A percentile compares a stretch with the other conserved stretches of the same genome.
Conservation (phyloP, 2,797 vertebrate genomes). For the Pseudocheirus occidentalis region DNA sequence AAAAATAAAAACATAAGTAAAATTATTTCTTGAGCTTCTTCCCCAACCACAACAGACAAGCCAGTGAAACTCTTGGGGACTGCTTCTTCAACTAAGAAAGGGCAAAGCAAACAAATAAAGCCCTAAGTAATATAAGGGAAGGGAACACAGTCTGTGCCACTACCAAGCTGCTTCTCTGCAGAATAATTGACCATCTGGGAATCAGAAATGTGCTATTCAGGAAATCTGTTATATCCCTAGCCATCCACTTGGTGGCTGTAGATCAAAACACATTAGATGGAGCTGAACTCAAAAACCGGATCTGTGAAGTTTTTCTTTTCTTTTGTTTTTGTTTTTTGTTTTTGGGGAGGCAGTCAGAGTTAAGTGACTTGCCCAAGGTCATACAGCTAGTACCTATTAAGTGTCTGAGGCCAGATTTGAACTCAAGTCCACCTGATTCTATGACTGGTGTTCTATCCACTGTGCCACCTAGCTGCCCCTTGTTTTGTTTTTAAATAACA, state of each 20-base stretch:
- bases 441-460: too few relatives aligned
- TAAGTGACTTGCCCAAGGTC: too few relatives aligned
- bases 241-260: constrained; percentile 35
- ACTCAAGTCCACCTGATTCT: too few relatives aligned
- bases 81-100: neutral
- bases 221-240: neutral
- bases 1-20: neutral
- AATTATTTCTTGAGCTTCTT: neutral
- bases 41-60: neutral
- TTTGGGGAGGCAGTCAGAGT: too few relatives aligned
- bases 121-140: too few relatives aligned
- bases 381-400: too few relatives aligned
- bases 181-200: neutral
- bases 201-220: neutral
- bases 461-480: too few relatives aligned
- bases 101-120: neutral
- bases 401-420: too few relatives aligned
- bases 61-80: too few relatives aligned
- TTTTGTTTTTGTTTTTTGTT: neutral
- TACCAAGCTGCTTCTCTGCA: neutral
- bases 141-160: neutral
- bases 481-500: neutral
- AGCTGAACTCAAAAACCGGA: neutral
- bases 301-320: neutral
- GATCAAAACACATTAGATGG: neutral